A percentile compares a stretch with the other conserved stretches of the same genome.
Conservation (phyloP, 2,797 vertebrate species). For the Champsocephalus esox region DNA sequence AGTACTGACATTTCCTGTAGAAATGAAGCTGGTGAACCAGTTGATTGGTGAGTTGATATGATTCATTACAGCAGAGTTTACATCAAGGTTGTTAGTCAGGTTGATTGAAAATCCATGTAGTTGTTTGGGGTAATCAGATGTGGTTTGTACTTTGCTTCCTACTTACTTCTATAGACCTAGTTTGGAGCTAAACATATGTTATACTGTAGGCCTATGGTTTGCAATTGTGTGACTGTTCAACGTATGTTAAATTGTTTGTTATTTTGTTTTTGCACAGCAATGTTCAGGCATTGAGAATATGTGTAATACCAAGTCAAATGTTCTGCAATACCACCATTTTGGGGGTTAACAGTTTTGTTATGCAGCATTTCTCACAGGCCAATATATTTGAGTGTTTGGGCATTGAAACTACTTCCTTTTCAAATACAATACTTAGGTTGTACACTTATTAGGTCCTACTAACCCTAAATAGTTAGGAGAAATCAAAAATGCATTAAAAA, state of each 20-base stretch:
- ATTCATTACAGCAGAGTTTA: not conserved
- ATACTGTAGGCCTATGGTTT: too few species aligned
- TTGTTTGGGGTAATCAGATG: not conserved
- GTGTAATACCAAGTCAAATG: too few species aligned
- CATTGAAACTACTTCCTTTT: not conserved
- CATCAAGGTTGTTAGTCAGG: not conserved
- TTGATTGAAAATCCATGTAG: not conserved
- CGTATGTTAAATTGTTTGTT: too few species aligned
- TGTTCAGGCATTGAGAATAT: too few species aligned
- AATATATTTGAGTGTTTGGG: too few species aligned
- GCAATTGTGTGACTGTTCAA: too few species aligned
- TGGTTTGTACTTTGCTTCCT: not conserved
- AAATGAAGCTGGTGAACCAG: conserved; percentile 88
- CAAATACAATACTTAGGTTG: not conserved
- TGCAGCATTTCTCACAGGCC: too few species aligned
- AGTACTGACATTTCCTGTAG: conserved; percentile 86
- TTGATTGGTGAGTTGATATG: conserved; percentile 89
- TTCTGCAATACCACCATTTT: too few species aligned
- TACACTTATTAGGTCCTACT: not conserved
- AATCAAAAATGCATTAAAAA: not conserved
- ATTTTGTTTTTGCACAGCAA: too few species aligned
- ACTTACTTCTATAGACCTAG: too few species aligned
- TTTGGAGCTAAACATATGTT: too few species aligned
- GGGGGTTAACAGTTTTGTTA: too few species aligned
- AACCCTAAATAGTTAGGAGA: not conserved